These are phyloP conservation scores for Falco naumanni DNA, from an alignment of 2,797 vertebrate genomes.

Conservation along the genomic window DNA sequence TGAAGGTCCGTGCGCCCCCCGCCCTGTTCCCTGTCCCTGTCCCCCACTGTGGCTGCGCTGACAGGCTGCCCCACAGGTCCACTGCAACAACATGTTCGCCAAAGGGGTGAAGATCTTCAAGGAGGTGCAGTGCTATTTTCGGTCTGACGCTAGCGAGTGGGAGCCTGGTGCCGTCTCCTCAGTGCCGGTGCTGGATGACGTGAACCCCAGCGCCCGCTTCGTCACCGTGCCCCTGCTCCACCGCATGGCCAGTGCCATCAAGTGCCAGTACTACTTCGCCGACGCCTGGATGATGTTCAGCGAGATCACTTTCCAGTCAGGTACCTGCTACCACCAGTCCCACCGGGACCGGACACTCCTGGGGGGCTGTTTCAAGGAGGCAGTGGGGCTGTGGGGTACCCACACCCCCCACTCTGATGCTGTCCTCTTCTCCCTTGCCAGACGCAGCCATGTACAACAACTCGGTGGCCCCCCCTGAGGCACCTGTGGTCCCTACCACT, in stretches of 20 bases:
- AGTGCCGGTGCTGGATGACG: slow-evolving; percentile 86
- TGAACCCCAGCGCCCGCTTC: slow-evolving; percentile 91
- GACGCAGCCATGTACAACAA: slow-evolving; percentile 98
- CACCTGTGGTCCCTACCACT: slow-evolving; percentile 78
- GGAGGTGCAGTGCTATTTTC: slow-evolving; percentile 92
- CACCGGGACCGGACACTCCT: rapidly evolving
- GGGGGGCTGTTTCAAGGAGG: background rate
- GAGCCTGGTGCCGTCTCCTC: slow-evolving; percentile 85
- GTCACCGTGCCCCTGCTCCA: slow-evolving; percentile 91
- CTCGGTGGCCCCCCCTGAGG: slow-evolving; percentile 80
- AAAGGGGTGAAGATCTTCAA: slow-evolving; percentile 91
- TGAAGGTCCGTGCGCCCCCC: slow-evolving; percentile 83
- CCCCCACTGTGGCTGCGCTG: rapidly evolving
- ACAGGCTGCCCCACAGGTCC: slow-evolving; percentile 82
- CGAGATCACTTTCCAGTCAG: slow-evolving; percentile 98
- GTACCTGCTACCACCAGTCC: slow-evolving; percentile 19
- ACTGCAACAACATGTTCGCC: slow-evolving; percentile 97
- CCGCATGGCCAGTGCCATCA: slow-evolving; percentile 96
- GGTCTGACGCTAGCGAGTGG: slow-evolving; percentile 89
- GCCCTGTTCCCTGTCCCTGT: rapidly evolving
- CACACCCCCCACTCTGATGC: background rate
- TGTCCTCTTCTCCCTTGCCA: slow-evolving; percentile 65
- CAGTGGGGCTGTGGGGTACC: background rate
- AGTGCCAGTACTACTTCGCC: slow-evolving; percentile 95
- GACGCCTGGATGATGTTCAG: slow-evolving; percentile 99